phyloP scores from a whole-genome alignment of 2,797 vertebrate species.

The Gallinago solitaria region DNA sequence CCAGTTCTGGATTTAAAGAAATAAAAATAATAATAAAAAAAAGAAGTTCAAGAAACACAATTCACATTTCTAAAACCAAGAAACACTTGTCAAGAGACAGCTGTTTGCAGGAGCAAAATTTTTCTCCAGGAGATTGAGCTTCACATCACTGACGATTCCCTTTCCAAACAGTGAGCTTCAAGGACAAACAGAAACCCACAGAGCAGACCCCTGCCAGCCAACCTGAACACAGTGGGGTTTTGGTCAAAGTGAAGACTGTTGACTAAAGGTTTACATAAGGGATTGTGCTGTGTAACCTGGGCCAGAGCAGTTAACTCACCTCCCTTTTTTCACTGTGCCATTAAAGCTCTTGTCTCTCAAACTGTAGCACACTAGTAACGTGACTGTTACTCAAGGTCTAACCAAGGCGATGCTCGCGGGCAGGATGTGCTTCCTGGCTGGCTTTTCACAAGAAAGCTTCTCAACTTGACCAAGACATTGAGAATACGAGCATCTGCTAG shows the following conservation, averaged over 20 bases:
- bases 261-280: background rate
- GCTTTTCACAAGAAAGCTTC: background rate
- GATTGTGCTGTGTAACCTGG: background rate
- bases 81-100: background rate
- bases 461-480: background rate
- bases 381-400: background rate
- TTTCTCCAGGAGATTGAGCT: background rate
- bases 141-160: background rate
- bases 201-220: background rate
- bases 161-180: background rate
- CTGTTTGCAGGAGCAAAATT: background rate
- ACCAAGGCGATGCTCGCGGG: background rate
- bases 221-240: background rate
- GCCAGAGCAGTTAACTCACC: background rate
- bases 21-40: too few species aligned
- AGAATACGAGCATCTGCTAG: background rate
- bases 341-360: background rate
- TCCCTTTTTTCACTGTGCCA: background rate
- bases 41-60: background rate
- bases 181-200: background rate
- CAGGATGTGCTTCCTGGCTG: background rate
- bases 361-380: rapidly evolving
- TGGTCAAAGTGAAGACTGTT: background rate
- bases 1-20: background rate
- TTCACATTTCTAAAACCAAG: background rate